Evolutionary conservation across 1,140 invertebrate genomes (phyloP), one percentile per base, ranked within the genome.

Genomic region (Cydia fagiglandana): DNA sequence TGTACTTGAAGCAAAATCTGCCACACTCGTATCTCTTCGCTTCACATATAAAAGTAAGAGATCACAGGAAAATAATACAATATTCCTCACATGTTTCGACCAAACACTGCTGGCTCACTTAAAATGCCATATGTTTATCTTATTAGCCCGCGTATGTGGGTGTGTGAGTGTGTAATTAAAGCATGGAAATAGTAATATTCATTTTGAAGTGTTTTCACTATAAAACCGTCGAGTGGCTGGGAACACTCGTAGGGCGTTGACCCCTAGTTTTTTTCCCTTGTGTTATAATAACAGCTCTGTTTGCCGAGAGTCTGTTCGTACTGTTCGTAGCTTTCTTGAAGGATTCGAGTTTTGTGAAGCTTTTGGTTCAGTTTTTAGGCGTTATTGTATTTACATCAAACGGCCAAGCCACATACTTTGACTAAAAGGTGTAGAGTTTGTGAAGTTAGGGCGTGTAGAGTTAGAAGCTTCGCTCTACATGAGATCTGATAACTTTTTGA

Each of bases 121-220:
- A 84, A 85, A 86, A 88, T 84, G 82, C 86, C 87, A 89, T 81
- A 85, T 87, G 86, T 87, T 88, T 88, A 83, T 84, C 84, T 86
- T 84, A 83, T 87, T 84, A 87, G 70, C 17, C 41, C 13, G 24
- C 15, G 53, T 78, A 73, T 81, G 82, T 83, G 81, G 74, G 82
- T 78, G 76, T 77, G 34, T 88, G 83, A 86, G 87, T 88, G 83
- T 80, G 88, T 92, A 91, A 92, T 92, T 92, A 91, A 91, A 89
- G 86, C 88, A 91, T 92, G 87, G 88, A 91, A 90, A 92, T 77
- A 77, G 76, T 77, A 77, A 77, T 77, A 77, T 77, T 74, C 76
- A 61, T 77, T 78, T 76, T 73, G 86, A 91, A 92, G 90, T 92
- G 89, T 92, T 92, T 92, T 92, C 89, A 85, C 88, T 88, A 92